Conservation (phyloP, 2,797 vertebrate species). For the Hafferia zeledoni region DNA sequence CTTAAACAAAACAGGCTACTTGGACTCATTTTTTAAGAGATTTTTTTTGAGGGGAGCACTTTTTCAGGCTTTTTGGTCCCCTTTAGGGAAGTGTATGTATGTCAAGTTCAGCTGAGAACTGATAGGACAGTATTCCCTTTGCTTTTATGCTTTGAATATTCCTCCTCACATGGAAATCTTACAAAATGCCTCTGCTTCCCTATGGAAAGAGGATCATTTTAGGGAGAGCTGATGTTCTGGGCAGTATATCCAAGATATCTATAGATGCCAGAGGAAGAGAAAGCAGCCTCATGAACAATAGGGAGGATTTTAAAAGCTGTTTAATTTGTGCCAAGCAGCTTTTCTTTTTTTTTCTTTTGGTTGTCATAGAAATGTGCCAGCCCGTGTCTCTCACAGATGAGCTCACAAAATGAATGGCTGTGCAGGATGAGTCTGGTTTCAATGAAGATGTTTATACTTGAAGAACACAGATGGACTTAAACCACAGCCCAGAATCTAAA, state of each 20-base stretch:
- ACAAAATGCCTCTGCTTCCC: neutral
- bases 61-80: neutral
- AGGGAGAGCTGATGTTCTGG: neutral
- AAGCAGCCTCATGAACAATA: neutral
- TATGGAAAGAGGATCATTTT: neutral
- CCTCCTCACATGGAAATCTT: neutral
- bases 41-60: neutral
- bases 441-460: conserved; percentile 65
- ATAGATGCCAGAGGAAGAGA: neutral
- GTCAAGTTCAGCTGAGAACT: neutral
- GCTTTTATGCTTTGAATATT: neutral
- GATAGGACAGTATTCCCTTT: neutral
- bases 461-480: conserved; percentile 60
- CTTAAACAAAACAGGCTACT: neutral
- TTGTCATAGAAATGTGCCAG: conserved; percentile 72
- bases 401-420: conserved; percentile 56
- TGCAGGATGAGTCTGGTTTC: conserved; percentile 65
- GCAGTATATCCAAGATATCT: neutral
- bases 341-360: neutral
- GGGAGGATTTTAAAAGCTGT: neutral
- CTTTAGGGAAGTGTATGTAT: neutral
- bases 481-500: conserved; percentile 56
- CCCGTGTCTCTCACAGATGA: conserved; percentile 56
- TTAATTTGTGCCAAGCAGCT: conserved; percentile 10
- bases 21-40: neutral